Evolutionary conservation across 2,113 vertebrate genomes (phyloP), one percentile per base, ranked within the genome.

Genomic region (Panurus biarmicus): DNA sequence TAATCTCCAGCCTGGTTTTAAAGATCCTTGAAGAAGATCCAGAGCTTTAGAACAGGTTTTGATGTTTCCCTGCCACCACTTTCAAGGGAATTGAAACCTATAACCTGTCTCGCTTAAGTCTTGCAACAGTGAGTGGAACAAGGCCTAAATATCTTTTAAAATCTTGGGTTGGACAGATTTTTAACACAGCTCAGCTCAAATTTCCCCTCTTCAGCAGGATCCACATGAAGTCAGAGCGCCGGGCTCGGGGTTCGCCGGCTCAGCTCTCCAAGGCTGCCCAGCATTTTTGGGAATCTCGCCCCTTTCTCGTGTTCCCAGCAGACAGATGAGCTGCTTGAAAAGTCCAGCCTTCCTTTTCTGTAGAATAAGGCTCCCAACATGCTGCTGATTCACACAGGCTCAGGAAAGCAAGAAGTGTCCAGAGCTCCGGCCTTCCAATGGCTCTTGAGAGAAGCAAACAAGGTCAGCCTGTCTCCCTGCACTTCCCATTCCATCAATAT

Each of bases 131-230:
- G 56, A 91, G 82, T 77, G 82, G 72, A 94, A 73, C 48, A 80
- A 94, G 64, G 80, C 60, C 88, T 86, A 67, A 95, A 72, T 57
- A 93, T 67, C 76, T 89, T 60, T 71, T 33, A 83, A 93, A 86
- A 45, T 48, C 83, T 92, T 56, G 66, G 35, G 51, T 45, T 86
- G 87, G 87, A 62, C 67, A 94, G 82, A 70, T 83, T 95, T 91
- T 83, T 67, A 85, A 33, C 82, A 56, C 51, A 83, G 89, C 54
- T 75, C 58, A 93, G 93, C 87, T 96, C 87, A 35, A 42, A 81
- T 92, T 93, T 87, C 85, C 51, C 75, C 81, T 79, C 60, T 89
- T 92, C 83, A 94, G 90, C 83, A 88, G 51, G 67, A 89, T 85
- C 60, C 7, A 19, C 8, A 3, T 60, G 72, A 67, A 84, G 86